These are phyloP conservation scores for Perca flavescens DNA, from an alignment of 2,113 vertebrate genomes.

Conservation along the genomic window DNA sequence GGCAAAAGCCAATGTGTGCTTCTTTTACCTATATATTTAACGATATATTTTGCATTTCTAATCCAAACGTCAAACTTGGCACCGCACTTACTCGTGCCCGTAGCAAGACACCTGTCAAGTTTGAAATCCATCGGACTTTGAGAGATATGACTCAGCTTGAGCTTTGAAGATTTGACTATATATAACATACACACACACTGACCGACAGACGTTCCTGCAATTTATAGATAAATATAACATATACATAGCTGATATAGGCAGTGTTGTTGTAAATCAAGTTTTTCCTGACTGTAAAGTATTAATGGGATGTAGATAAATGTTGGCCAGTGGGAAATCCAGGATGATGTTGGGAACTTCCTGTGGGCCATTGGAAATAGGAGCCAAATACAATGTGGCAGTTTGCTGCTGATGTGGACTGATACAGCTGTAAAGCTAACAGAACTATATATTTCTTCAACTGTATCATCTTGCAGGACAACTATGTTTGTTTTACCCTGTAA, in stretches of 20 bases:
- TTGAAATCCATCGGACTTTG: too few species aligned
- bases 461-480: background rate
- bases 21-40: too few species aligned
- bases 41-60: too few species aligned
- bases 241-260: background rate
- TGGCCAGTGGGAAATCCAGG: slow-evolving; percentile 36
- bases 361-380: slow-evolving; percentile 40
- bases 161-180: too few species aligned
- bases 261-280: slow-evolving; percentile 27
- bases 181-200: too few species aligned
- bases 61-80: too few species aligned
- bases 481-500: background rate
- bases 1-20: too few species aligned
- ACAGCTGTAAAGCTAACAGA: slow-evolving; percentile 15
- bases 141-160: too few species aligned
- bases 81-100: too few species aligned
- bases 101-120: too few species aligned
- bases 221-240: too few species aligned
- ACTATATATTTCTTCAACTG: background rate
- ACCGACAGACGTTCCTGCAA: too few species aligned
- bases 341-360: slow-evolving; percentile 45
- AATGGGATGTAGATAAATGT: slow-evolving; percentile 50
- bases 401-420: slow-evolving; percentile 31
- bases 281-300: slow-evolving; percentile 9
- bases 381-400: slow-evolving; percentile 36